Evolutionary conservation across 1,140 invertebrate species (phyloP).

Genomic region (Macrosteles quadrilineatus): DNA sequence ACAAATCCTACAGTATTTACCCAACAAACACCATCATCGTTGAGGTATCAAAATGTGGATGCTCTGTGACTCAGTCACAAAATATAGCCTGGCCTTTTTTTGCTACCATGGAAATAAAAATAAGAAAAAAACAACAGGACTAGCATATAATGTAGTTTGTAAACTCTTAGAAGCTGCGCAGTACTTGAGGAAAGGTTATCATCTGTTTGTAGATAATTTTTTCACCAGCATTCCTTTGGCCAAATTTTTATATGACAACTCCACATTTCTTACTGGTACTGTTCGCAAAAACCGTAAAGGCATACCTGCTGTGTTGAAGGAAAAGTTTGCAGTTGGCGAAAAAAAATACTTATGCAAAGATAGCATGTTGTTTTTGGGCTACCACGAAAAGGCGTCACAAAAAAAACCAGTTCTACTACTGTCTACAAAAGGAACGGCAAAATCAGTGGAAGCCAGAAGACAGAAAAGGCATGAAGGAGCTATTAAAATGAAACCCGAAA

Average conservation of each 20-base stretch:
- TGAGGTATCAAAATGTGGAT: conserved; percentile 44
- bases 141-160: conserved; percentile 39
- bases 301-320: conserved; percentile 16
- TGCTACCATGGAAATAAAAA: conserved; percentile 37
- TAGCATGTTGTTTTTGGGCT: conserved; percentile 1
- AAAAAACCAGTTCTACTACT: conserved; percentile 12
- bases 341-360: conserved; percentile 9
- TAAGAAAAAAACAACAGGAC: conserved; percentile 40
- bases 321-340: conserved; percentile 21
- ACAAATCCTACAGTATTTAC: conserved; percentile 40
- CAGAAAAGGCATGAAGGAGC: conserved; percentile 3
- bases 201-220: conserved; percentile 40
- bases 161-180: conserved; percentile 42
- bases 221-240: conserved; percentile 16
- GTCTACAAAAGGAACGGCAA: conserved; percentile 3
- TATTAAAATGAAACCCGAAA: conserved; percentile 7
- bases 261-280: conserved; percentile 7
- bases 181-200: conserved; percentile 44
- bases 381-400: background rate
- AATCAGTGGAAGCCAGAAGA: background rate
- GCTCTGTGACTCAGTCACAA: conserved; percentile 38
- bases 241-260: background rate
- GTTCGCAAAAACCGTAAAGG: conserved; percentile 26
- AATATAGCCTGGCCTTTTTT: conserved; percentile 41
- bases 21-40: conserved; percentile 43